Conservation (phyloP, 1,140 invertebrate species). For the Lineus longissimus region DNA sequence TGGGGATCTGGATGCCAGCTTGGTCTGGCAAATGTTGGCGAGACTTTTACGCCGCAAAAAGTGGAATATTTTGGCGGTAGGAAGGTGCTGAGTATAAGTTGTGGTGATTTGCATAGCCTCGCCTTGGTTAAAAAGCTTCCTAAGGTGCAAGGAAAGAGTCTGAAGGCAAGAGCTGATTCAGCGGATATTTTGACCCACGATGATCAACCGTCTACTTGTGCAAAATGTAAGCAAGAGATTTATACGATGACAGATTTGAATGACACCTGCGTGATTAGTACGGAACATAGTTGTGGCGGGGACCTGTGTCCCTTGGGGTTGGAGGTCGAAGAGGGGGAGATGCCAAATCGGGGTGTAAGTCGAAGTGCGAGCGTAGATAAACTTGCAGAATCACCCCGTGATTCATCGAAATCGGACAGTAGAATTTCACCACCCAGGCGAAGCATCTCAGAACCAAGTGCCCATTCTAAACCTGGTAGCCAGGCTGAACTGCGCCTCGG, state of each 20-base stretch:
- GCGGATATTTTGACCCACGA: constrained; percentile 24
- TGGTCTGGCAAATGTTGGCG: constrained; percentile 56
- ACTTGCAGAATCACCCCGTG: not conserved
- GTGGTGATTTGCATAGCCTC: constrained; percentile 66
- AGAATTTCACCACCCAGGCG: too few relatives aligned
- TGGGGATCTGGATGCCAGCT: constrained; percentile 69
- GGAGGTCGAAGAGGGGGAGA: not conserved
- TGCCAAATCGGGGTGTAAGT: not conserved
- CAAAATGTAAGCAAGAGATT: constrained; percentile 41
- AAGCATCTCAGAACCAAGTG: too few relatives aligned
- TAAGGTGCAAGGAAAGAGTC: constrained; percentile 61
- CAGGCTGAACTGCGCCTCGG: too few relatives aligned
- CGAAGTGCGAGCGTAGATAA: not conserved
- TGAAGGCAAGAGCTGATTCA: constrained; percentile 64
- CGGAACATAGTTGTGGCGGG: constrained; percentile 33
- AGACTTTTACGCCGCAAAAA: constrained; percentile 57
- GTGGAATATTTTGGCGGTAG: constrained; percentile 67
- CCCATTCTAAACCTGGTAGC: too few relatives aligned
- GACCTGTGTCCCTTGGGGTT: not conserved
- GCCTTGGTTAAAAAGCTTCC: constrained; percentile 63
- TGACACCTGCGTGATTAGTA: constrained; percentile 69
- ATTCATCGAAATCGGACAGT: not conserved
- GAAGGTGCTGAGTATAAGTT: constrained; percentile 61
- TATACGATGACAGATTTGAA: constrained; percentile 64
- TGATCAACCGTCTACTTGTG: constrained; percentile 24